Evolutionary conservation across 2,113 vertebrate species (phyloP).

Genomic region (Setophaga petechia): DNA sequence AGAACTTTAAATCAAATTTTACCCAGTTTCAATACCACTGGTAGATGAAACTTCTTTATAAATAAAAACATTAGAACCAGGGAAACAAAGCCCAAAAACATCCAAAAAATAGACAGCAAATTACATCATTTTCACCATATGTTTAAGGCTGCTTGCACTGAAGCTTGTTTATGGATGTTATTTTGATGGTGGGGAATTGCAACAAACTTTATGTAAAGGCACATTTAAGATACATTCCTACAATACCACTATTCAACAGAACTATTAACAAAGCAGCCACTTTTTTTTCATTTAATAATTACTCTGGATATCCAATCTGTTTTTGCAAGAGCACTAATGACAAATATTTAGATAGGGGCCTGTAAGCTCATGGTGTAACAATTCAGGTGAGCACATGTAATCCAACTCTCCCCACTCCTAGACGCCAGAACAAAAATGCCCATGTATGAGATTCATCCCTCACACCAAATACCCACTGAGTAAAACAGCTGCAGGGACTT

Average conservation of each 20-base stretch:
- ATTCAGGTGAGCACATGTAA: neutral
- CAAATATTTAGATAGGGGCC: fast-evolving
- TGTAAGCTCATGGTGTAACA: neutral
- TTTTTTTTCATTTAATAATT: neutral
- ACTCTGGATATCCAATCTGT: neutral
- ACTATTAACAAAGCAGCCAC: neutral
- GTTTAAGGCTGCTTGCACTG: neutral
- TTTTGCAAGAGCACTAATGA: neutral
- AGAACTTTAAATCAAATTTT: conserved; percentile 27
- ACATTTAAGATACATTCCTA: neutral
- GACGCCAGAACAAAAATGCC: neutral
- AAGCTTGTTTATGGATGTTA: neutral
- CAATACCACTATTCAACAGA: neutral
- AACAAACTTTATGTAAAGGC: neutral
- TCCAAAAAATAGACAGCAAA: neutral
- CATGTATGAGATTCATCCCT: conserved; percentile 8
- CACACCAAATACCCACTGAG: neutral
- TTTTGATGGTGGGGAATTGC: neutral
- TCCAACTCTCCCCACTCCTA: neutral
- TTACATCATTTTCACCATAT: neutral
- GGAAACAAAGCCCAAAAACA: neutral
- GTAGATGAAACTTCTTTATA: neutral
- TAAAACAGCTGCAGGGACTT: conserved; percentile 25
- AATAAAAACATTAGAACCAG: neutral
- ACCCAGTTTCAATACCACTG: neutral